Conservation (phyloP, 35 echinoderm and acorn worm species). For the Diadema setosum region DNA sequence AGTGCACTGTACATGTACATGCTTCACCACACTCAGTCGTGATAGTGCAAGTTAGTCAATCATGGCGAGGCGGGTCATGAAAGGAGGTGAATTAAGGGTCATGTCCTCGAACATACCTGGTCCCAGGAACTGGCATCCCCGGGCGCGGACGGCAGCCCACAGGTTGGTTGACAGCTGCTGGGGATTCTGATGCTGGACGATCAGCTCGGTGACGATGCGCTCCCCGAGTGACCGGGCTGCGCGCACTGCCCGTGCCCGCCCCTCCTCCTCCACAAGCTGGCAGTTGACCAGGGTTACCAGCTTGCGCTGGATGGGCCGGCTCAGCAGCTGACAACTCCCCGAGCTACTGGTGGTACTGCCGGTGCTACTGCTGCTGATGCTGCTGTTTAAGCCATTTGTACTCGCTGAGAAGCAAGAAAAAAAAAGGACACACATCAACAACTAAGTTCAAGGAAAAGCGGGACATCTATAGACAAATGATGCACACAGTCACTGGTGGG, state of each 20-base stretch:
- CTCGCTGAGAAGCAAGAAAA: too few species aligned
- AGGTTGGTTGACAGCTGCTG: constrained; percentile 91
- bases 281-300: constrained; percentile 89
- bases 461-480: background rate
- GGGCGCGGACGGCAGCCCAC: constrained; percentile 90
- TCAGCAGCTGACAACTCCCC: background rate
- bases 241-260: constrained; percentile 70
- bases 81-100: too few species aligned
- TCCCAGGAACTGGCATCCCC: constrained; percentile 96
- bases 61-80: too few species aligned
- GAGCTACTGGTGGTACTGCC: background rate
- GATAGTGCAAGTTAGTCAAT: too few species aligned
- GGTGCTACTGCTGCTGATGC: background rate
- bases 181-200: constrained; percentile 94
- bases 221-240: constrained; percentile 91
- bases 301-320: constrained; percentile 90
- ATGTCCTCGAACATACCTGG: constrained; percentile 96
- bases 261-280: constrained; percentile 94
- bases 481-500: too few species aligned
- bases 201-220: constrained; percentile 88
- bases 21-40: too few species aligned
- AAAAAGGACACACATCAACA: background rate
- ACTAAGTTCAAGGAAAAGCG: background rate
- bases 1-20: too few species aligned
- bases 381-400: background rate